Evolutionary conservation across 2,797 vertebrate genomes (phyloP).

Genomic region (Triplophysa yarkandensis): DNA sequence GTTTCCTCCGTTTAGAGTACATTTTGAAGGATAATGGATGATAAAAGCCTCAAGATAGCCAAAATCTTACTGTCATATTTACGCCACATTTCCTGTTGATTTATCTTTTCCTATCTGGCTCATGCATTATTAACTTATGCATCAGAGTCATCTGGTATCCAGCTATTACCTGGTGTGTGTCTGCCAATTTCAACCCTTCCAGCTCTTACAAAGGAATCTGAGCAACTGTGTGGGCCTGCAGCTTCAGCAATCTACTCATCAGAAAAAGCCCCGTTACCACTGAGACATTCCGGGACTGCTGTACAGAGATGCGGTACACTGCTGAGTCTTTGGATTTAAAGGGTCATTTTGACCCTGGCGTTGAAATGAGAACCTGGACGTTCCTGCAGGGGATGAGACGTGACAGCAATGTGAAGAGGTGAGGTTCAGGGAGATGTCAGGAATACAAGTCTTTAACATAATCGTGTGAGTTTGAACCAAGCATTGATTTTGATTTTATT

Average conservation of each 20-base stretch:
- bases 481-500: not conserved
- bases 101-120: conserved; percentile 23
- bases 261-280: conserved; percentile 10
- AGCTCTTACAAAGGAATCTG: conserved; percentile 44
- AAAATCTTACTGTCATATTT: conserved; percentile 20
- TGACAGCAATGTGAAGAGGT: conserved; percentile 59
- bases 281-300: conserved; percentile 44
- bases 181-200: conserved; percentile 54
- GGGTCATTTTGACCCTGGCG: conserved; percentile 46
- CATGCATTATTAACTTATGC: conserved; percentile 28
- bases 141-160: conserved; percentile 11
- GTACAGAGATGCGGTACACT: conserved; percentile 64
- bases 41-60: not conserved
- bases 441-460: conserved; percentile 27
- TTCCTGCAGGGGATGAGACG: conserved; percentile 33
- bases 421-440: conserved; percentile 72
- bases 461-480: not conserved
- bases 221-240: conserved; percentile 25
- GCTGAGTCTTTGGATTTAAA: conserved; percentile 52
- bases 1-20: not conserved
- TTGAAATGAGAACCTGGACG: conserved; percentile 27
- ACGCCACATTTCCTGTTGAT: conserved; percentile 18
- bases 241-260: conserved; percentile 8
- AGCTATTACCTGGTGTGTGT: conserved; percentile 1
- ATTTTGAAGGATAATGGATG: not conserved